Evolutionary conservation across 1,140 invertebrate species (phyloP).

Genomic region (Tetramorium parvispinum): DNA sequence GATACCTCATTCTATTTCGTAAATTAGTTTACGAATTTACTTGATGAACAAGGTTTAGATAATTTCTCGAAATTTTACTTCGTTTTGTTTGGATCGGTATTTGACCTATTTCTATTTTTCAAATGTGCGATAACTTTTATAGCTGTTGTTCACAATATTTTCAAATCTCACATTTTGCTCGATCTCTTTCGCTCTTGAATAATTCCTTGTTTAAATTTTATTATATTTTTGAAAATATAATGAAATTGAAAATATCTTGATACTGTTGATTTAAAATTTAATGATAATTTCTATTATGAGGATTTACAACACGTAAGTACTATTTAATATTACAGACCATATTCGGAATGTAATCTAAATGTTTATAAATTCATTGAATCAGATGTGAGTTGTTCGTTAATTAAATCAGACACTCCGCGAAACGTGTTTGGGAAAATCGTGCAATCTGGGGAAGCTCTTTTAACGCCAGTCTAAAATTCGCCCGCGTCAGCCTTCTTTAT

Average conservation of each 20-base stretch:
- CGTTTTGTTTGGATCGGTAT: not conserved
- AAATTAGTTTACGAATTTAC: not conserved
- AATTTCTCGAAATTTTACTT: not conserved
- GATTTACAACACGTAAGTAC: not conserved
- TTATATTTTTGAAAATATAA: not conserved
- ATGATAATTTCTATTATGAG: constrained; percentile 20
- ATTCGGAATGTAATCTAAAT: constrained; percentile 14
- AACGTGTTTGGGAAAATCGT: constrained; percentile 18
- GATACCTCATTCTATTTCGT: not conserved
- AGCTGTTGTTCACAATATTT: not conserved
- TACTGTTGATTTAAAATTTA: not conserved
- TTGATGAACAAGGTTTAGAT: not conserved
- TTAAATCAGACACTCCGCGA: constrained; percentile 19
- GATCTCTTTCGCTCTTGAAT: not conserved
- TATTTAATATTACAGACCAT: not conserved
- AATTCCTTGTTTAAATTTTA: not conserved
- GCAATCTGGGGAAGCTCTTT: constrained; percentile 28
- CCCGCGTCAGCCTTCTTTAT: constrained; percentile 25
- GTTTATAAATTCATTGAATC: constrained; percentile 23
- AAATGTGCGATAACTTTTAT: not conserved
- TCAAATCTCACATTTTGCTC: not conserved
- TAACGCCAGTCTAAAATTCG: constrained; percentile 35
- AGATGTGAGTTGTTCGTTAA: constrained; percentile 33
- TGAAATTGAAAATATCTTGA: not conserved
- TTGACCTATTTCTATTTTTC: not conserved